phyloP scores from a whole-genome alignment of 2,888 invertebrate genomes.

The Brachyopa scutellaris region DNA sequence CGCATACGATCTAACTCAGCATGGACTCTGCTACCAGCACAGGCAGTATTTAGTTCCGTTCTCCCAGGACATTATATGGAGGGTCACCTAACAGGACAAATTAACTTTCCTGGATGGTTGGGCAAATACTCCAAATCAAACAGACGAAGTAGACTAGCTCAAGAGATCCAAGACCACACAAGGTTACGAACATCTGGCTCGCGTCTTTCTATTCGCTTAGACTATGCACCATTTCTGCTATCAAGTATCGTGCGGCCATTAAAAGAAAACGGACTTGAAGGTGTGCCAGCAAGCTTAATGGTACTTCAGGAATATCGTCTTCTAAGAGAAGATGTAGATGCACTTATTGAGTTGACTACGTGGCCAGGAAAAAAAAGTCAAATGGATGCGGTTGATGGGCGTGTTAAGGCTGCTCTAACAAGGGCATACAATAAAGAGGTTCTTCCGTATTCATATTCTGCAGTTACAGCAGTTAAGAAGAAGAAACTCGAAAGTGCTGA shows the following conservation, averaged over 20 bases:
- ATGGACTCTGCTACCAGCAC: constrained; percentile 93
- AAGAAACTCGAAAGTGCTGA: constrained; percentile 83
- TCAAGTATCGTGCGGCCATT: constrained; percentile 90
- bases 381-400: constrained; percentile 88
- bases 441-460: constrained; percentile 89
- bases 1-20: constrained; percentile 90
- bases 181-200: constrained; percentile 91
- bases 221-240: constrained; percentile 92
- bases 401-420: constrained; percentile 96
- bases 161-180: constrained; percentile 94
- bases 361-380: constrained; percentile 93
- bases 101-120: constrained; percentile 97
- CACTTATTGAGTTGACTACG: constrained; percentile 90
- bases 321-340: constrained; percentile 95
- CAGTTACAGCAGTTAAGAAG: constrained; percentile 84
- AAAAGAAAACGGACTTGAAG: constrained; percentile 86
- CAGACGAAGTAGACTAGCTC: constrained; percentile 91
- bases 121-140: constrained; percentile 94
- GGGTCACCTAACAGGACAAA: constrained; percentile 90
- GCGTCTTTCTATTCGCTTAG: constrained; percentile 91
- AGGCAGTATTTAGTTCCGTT: constrained; percentile 95
- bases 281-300: constrained; percentile 87
- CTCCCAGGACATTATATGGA: constrained; percentile 93
- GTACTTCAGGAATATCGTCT: constrained; percentile 93
- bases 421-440: constrained; percentile 94